Conservation (phyloP, 2,113 vertebrate genomes). For the Xenopus laevis region DNA sequence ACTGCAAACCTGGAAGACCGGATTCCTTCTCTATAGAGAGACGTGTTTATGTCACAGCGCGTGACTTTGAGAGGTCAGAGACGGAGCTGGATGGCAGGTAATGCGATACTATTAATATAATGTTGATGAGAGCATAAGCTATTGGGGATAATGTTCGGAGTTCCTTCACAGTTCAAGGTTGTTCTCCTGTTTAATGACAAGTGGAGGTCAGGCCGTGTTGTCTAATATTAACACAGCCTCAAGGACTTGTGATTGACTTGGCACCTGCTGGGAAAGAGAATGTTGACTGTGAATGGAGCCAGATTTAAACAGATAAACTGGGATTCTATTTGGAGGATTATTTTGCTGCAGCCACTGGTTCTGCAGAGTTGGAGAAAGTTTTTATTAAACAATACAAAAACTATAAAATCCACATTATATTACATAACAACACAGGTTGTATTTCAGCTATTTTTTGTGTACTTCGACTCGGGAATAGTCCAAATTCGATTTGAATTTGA, state of each 20-base stretch:
- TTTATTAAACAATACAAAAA: too few relatives aligned
- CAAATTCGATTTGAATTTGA: too few relatives aligned
- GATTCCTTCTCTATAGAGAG: background rate
- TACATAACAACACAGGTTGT: too few relatives aligned
- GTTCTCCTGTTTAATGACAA: conserved; percentile 60
- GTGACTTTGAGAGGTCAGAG: conserved; percentile 55
- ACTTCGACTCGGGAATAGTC: too few relatives aligned
- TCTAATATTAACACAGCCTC: conserved; percentile 52
- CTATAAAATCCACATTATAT: too few relatives aligned
- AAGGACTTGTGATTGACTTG: conserved; percentile 42
- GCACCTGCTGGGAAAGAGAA: conserved; percentile 17
- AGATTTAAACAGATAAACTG: too few relatives aligned
- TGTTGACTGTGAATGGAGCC: conserved; percentile 18
- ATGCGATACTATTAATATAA: conserved; percentile 60
- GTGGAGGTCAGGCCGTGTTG: conserved; percentile 56
- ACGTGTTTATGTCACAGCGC: background rate
- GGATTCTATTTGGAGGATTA: too few relatives aligned
- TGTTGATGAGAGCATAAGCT: conserved; percentile 59
- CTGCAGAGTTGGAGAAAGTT: too few relatives aligned
- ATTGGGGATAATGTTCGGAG: conserved; percentile 56
- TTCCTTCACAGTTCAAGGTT: conserved; percentile 64
- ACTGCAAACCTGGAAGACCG: background rate
- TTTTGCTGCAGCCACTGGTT: too few relatives aligned
- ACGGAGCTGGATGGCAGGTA: conserved; percentile 51
- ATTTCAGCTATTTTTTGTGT: too few relatives aligned